phyloP scores from a whole-genome alignment of 2,888 invertebrate species.

The Silvanus unidentatus region DNA sequence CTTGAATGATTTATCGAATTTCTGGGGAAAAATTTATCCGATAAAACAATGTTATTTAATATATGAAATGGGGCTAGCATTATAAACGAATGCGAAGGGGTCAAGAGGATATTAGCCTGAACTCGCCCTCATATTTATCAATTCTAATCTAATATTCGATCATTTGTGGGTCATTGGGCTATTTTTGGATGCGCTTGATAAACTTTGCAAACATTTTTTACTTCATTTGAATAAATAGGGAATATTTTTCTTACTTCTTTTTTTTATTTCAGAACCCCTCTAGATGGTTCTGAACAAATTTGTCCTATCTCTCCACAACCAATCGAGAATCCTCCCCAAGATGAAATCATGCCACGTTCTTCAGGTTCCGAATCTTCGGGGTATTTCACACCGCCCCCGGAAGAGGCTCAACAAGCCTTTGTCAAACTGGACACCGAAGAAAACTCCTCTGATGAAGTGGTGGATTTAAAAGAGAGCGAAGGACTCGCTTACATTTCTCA shows the following conservation, averaged over 20 bases:
- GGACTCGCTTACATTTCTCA: neutral
- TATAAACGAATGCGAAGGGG: neutral
- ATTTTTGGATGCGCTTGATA: too few species aligned
- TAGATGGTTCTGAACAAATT: neutral
- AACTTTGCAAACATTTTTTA: too few species aligned
- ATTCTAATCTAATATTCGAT: neutral
- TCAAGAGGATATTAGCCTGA: slow-evolving; percentile 5
- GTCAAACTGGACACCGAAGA: slow-evolving; percentile 27
- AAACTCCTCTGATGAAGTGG: neutral
- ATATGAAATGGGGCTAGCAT: too few species aligned
- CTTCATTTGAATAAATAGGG: too few species aligned
- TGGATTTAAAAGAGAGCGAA: neutral
- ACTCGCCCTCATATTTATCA: slow-evolving; percentile 1
- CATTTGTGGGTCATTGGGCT: neutral
- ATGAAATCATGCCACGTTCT: slow-evolving; percentile 25
- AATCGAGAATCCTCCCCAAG: slow-evolving; percentile 5
- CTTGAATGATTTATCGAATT: neutral
- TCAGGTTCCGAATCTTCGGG: slow-evolving; percentile 45
- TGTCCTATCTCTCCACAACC: too few species aligned
- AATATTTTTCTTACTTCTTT: too few species aligned
- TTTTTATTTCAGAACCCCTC: slow-evolving; percentile 15
- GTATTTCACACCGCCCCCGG: slow-evolving; percentile 44
- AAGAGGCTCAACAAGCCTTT: slow-evolving; percentile 32
- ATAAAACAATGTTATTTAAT: neutral
- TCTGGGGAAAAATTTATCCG: neutral